phyloP scores from a whole-genome alignment of 2,888 invertebrate species.

The Apamea monoglypha region DNA sequence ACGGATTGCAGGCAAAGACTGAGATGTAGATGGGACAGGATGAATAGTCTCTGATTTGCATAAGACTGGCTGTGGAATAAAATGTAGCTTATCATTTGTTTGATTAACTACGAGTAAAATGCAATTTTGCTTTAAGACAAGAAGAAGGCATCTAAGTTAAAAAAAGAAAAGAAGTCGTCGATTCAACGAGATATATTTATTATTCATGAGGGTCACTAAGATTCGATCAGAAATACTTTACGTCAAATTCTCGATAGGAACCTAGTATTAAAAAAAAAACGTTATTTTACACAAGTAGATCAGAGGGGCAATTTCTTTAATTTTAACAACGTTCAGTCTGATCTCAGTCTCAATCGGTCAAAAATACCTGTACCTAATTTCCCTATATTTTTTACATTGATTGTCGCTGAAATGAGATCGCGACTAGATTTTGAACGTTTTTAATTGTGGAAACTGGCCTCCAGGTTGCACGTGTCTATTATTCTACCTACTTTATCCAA shows the following conservation, averaged over 20 bases:
- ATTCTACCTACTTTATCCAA: slow-evolving; percentile 37
- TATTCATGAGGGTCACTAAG: background rate
- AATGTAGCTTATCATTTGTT: background rate
- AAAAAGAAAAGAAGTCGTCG: background rate
- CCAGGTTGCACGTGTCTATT: background rate
- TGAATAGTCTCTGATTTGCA: background rate
- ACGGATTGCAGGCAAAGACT: slow-evolving; percentile 77
- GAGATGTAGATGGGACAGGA: slow-evolving; percentile 57
- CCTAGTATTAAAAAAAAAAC: background rate
- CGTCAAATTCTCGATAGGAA: background rate
- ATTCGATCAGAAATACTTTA: background rate
- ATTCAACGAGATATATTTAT: background rate
- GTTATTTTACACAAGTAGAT: background rate
- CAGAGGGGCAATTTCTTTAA: too few species aligned
- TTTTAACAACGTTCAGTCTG: too few species aligned
- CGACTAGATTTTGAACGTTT: too few species aligned
- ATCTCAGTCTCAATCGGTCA: too few species aligned
- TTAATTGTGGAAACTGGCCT: too few species aligned
- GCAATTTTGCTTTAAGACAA: background rate
- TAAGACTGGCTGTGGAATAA: background rate
- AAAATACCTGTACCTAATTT: too few species aligned
- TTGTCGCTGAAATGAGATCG: too few species aligned
- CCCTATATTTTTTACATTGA: too few species aligned
- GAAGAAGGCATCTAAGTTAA: background rate
- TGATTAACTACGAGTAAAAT: background rate